Evolutionary conservation across 2,113 vertebrate species (phyloP), one percentile per base, ranked within the genome.

Genomic region (Motacilla tschutschensis): DNA sequence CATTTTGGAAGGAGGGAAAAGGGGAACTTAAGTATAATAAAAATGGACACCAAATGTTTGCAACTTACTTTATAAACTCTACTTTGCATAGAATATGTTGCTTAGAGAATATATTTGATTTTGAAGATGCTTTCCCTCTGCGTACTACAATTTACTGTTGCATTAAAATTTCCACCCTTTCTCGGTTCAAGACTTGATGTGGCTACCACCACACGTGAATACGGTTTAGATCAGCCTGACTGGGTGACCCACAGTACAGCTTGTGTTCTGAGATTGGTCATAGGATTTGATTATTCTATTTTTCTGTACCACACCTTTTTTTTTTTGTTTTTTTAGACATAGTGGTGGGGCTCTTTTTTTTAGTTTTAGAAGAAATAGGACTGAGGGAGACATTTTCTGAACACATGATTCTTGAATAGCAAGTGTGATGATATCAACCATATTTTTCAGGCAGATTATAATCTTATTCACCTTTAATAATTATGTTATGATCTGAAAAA

Each of bases 1-100:
- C 4, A 33, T 5, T 55, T 36, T 24, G 7, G 12, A 19, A 69
- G 6, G 3, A 63, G 10, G 5, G 17, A 71, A 7, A 21, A 64
- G 7, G 7, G 5, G 1, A 57, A 31, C 17, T 47, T 48, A 47
- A 0, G 0, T 31, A 20, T 31, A 60, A 19, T 25, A 13, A 40
- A 62, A 51, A 79, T 25, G 13, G 20, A n/a, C 14, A n/a, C 6
- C 15, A 57, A 35, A 4, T 18, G 3, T 57, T 77, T 51, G 6
- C 26, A 53, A 38, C 24, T 64, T 76, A 50, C 3, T 25, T 59
- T 59, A 53, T 31, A 51, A 54, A 16, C 8, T 51, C 6, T n/a
- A 3, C 10, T 35, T 48, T 67, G 4, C 9, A 25, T 43, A 15
- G 13, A 73, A n/a, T 1, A 25, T 54, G 4, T 38, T 44, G 1